Evolutionary conservation across 2,797 vertebrate species (phyloP).

Genomic region (Hippocampus kuda): DNA sequence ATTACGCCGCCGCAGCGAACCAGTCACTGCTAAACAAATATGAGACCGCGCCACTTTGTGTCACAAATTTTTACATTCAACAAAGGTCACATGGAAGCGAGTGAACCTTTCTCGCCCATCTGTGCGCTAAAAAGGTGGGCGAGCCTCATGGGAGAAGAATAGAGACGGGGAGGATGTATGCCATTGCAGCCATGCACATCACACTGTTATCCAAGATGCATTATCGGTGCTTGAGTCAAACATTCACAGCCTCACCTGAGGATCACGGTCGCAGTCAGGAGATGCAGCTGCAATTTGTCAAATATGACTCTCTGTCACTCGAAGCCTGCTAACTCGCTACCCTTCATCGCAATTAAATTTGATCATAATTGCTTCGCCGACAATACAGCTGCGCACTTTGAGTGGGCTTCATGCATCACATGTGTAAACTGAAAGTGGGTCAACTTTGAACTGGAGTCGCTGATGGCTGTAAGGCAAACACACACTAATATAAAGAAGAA

Average conservation of each 20-base stretch:
- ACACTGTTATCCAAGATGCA: slow-evolving; percentile 38
- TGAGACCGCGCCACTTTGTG: slow-evolving; percentile 69
- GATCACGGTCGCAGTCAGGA: slow-evolving; percentile 14
- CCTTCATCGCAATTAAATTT: not conserved
- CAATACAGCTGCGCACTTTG: slow-evolving; percentile 8
- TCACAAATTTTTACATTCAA: slow-evolving; percentile 70
- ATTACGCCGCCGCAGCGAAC: slow-evolving; percentile 49
- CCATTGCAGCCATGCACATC: slow-evolving; percentile 42
- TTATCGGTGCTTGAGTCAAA: slow-evolving; percentile 39
- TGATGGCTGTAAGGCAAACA: slow-evolving; percentile 43
- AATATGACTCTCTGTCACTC: slow-evolving; percentile 34
- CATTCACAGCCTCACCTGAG: slow-evolving; percentile 50
- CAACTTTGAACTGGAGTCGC: slow-evolving; percentile 45
- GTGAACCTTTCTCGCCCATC: slow-evolving; percentile 52
- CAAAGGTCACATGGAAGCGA: slow-evolving; percentile 44
- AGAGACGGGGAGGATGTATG: slow-evolving; percentile 34
- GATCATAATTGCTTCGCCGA: slow-evolving; percentile 1
- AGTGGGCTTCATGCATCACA: slow-evolving; percentile 24
- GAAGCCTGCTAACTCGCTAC: not conserved
- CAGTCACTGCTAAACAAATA: slow-evolving; percentile 63
- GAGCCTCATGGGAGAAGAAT: slow-evolving; percentile 26
- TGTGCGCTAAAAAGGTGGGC: slow-evolving; percentile 60
- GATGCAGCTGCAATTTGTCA: slow-evolving; percentile 35
- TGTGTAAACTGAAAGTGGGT: slow-evolving; percentile 45
- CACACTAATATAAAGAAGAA: slow-evolving; percentile 52